These are phyloP conservation scores for Tetramorium parvispinum DNA, from an alignment of 1,140 invertebrate species.

Conservation along the genomic window DNA sequence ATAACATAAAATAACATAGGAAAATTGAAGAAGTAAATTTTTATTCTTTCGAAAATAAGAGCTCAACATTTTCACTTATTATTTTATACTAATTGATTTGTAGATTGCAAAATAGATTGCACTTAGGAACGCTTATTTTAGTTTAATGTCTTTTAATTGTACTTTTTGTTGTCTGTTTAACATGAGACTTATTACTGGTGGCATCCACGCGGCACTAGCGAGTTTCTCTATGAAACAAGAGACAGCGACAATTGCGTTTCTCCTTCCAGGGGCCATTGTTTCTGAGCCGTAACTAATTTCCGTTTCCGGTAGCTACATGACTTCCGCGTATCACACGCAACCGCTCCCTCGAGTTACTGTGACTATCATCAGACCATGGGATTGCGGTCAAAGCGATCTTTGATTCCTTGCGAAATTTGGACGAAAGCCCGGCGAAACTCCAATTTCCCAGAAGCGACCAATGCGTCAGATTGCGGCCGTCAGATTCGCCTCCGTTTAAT, in stretches of 20 bases:
- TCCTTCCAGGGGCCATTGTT: constrained; percentile 73
- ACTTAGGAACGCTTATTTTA: background rate
- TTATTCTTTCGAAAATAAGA: background rate
- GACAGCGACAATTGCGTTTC: constrained; percentile 36
- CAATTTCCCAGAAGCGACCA: constrained; percentile 50
- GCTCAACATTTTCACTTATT: background rate
- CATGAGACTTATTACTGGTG: background rate
- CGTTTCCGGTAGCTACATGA: constrained; percentile 80
- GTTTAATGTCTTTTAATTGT: background rate
- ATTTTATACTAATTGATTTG: background rate
- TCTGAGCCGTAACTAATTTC: constrained; percentile 80
- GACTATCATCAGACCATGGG: constrained; percentile 52
- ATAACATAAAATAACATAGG: background rate
- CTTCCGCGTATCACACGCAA: constrained; percentile 76
- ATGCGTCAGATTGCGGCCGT: constrained; percentile 42
- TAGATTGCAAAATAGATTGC: background rate
- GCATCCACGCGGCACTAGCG: background rate
- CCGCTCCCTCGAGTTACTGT: background rate
- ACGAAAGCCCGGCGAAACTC: constrained; percentile 37
- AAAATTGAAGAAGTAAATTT: background rate
- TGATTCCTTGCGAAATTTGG: constrained; percentile 58
- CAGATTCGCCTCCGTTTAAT: constrained; percentile 49
- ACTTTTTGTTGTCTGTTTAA: background rate
- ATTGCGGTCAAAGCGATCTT: constrained; percentile 66
- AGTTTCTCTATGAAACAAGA: constrained; percentile 21